Evolutionary conservation across 2,888 invertebrate species (phyloP), one percentile per base, ranked within the genome.

Genomic region (Drosophila pseudotalamancana): DNA sequence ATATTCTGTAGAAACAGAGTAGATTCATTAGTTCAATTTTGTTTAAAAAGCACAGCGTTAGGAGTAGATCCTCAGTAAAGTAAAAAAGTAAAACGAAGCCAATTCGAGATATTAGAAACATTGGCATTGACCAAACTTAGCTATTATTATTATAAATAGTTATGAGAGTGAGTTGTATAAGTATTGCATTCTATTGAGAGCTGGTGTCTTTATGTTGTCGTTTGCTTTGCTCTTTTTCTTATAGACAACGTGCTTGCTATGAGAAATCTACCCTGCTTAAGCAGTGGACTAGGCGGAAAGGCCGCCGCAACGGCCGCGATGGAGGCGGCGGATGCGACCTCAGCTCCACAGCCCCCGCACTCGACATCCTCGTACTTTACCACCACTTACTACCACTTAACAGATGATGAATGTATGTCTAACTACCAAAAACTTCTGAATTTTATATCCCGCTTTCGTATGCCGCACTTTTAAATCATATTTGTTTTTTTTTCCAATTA

Each of bases 381-480:
- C 57, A 90, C 91, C 81, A 90, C 91, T 42, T 90, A 90, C 76
- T 91, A 91, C 78, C 91, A 91, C 75, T 84, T 91, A 64, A 89
- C 90, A 62, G 91, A 91, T 79, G 91, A 91, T 85, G 91, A 91
- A 90, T 91, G 91, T 91, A 91, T 78, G 91, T 91, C 71, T 32
- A n/a, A n/a, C 11, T 31, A 9, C 9, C 29, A 4, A 4, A 21
- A 32, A 6, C 1, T 32, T 16, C 0, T n/a, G 21, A 34, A 23
- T 5, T n/a, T n/a, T n/a, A n/a, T n/a, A n/a, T n/a, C n/a, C 16
- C 21, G 23, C 8, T 25, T 34, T 23, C 16, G 21, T 21, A 23
- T 8, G 8, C 4, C 18, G 6, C 9, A 18, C 14, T 19, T 19
- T 12, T 11, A n/a, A 21, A 6, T 6, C 9, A 21, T 6, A 32